These are phyloP conservation scores for Xiphydria camelus DNA, from an alignment of 2,888 invertebrate genomes.

Conservation along the genomic window DNA sequence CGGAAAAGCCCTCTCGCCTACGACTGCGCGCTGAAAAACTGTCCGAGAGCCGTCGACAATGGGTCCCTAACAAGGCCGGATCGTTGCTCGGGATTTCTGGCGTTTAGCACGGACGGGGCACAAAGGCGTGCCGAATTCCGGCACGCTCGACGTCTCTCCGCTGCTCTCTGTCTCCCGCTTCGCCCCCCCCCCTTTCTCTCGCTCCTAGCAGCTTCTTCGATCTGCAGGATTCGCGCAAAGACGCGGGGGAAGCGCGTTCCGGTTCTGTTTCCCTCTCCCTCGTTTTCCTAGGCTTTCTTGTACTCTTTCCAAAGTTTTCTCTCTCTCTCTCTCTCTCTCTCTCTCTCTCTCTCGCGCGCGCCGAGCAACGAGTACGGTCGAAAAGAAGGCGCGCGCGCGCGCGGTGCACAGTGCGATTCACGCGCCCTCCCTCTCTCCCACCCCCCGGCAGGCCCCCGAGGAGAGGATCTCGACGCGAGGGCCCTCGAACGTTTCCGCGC, in stretches of 20 bases:
- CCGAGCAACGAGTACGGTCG: neutral
- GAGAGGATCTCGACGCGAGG: too few relatives aligned
- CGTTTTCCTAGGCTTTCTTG: too few relatives aligned
- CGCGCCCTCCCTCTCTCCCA: constrained; percentile 18
- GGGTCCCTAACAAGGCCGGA: constrained; percentile 49
- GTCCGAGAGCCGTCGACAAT: constrained; percentile 38
- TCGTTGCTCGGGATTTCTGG: constrained; percentile 40
- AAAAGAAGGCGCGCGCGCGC: constrained; percentile 18
- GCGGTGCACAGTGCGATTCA: too few relatives aligned
- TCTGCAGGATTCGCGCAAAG: constrained; percentile 16
- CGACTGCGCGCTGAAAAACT: neutral
- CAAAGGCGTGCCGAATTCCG: constrained; percentile 40
- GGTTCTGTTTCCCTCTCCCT: constrained; percentile 9
- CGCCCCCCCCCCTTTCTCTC: constrained; percentile 17
- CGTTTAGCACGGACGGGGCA: constrained; percentile 50
- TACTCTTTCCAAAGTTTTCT: neutral
- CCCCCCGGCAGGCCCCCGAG: constrained; percentile 26
- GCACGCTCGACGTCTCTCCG: constrained; percentile 20
- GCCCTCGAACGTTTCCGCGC: constrained; percentile 29
- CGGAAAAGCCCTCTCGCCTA: too few relatives aligned
- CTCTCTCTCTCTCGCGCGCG: constrained; percentile 14
- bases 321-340: constrained; percentile 8
- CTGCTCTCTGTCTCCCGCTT: constrained; percentile 1
- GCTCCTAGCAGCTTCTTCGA: neutral
- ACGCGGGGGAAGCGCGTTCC: neutral